Conservation (phyloP, 2,888 invertebrate genomes). For the Coleophora flavipennella region DNA sequence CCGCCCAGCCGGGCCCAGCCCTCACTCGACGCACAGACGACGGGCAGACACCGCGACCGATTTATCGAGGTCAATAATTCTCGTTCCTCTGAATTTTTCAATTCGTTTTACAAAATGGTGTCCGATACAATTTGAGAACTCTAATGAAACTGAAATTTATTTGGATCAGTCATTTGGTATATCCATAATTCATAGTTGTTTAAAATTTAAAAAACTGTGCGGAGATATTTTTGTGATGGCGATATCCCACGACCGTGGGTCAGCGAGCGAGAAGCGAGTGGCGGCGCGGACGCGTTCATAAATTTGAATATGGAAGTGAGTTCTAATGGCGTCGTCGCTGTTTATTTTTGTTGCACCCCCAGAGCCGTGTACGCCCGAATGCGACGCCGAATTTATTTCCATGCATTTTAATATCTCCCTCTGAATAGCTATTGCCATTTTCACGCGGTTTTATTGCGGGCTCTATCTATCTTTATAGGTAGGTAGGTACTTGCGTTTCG, state of each 20-base stretch:
- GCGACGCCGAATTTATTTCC: slow-evolving; percentile 74
- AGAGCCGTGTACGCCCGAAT: slow-evolving; percentile 67
- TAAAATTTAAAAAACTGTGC: no score
- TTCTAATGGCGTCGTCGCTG: slow-evolving; percentile 71
- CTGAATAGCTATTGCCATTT: slow-evolving; percentile 71
- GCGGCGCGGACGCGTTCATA: slow-evolving; percentile 61
- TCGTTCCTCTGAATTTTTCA: not conserved
- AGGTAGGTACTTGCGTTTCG: slow-evolving; percentile 23
- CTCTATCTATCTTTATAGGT: slow-evolving; percentile 37
- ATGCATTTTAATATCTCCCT: slow-evolving; percentile 74
- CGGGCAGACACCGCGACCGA: not conserved
- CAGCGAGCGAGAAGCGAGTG: slow-evolving; percentile 28
- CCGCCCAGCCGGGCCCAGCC: no score
- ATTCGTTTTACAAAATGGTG: no score
- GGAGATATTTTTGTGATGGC: no score
- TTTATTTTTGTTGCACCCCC: slow-evolving; percentile 75
- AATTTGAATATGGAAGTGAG: slow-evolving; percentile 75
- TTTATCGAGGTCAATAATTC: not conserved
- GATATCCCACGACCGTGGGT: slow-evolving; percentile 34
- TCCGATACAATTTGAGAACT: no score
- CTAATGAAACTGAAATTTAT: no score
- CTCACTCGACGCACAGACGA: no score
- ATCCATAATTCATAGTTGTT: no score
- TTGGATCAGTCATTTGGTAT: no score
- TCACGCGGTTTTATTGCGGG: slow-evolving; percentile 67